Evolutionary conservation across 2,113 vertebrate species (phyloP).

Genomic region (Psophia crepitans): DNA sequence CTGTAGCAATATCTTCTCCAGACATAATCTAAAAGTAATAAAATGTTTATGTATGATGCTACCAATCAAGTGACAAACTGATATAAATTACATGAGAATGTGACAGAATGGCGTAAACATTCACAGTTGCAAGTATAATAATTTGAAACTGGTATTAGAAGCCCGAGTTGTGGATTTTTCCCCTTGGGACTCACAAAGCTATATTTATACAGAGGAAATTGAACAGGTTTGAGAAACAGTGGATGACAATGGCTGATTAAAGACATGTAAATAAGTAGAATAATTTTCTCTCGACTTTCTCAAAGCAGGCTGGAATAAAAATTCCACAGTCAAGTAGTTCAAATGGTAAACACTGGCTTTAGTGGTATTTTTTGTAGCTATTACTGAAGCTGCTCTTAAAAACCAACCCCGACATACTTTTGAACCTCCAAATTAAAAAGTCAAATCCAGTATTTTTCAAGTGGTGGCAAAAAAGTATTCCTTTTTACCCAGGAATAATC

Average conservation of each 20-base stretch:
- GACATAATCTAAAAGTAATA: constrained; percentile 65
- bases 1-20: constrained; percentile 53
- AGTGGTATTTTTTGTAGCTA: neutral
- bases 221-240: neutral
- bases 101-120: neutral
- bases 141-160: neutral
- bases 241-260: neutral
- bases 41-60: neutral
- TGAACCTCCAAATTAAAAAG: neutral
- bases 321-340: neutral
- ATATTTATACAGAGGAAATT: neutral
- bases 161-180: neutral
- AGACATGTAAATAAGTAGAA: neutral
- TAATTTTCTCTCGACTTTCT: neutral
- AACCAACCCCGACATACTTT: neutral
- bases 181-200: neutral
- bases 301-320: neutral
- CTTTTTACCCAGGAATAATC: neutral
- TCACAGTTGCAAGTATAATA: neutral
- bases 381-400: neutral
- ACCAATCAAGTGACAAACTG: neutral
- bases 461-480: neutral
- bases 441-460: neutral
- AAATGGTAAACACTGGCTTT: neutral
- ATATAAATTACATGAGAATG: neutral